phyloP scores from a whole-genome alignment of 2,888 invertebrate genomes.

The Caenorhabditis sp. region DNA sequence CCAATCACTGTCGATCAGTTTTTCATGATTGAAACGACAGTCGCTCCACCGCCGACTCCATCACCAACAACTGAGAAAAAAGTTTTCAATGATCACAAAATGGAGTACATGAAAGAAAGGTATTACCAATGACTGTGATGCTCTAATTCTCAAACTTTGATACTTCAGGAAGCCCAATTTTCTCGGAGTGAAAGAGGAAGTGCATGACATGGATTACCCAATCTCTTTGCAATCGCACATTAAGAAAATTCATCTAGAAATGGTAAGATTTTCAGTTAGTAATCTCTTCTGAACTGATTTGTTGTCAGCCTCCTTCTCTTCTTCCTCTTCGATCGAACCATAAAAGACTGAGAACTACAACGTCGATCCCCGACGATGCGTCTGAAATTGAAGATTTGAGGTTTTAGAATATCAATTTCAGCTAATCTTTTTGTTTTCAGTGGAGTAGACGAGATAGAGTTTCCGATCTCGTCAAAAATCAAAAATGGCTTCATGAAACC shows the following conservation, averaged over 20 bases:
- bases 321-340: constrained; percentile 30
- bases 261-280: constrained; percentile 9
- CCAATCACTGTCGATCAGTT: constrained; percentile 48
- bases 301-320: constrained; percentile 18
- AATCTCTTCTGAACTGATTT: not conserved
- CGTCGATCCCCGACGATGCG: constrained; percentile 29
- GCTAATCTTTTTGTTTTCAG: too few relatives aligned
- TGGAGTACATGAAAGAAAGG: constrained; percentile 52
- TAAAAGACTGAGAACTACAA: constrained; percentile 41
- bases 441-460: constrained; percentile 58
- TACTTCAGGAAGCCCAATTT: constrained; percentile 46
- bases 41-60: not conserved
- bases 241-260: constrained; percentile 49
- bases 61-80: constrained; percentile 2
- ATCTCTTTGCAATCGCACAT: constrained; percentile 25
- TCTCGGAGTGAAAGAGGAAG: constrained; percentile 45
- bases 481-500: constrained; percentile 29
- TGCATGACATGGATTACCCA: constrained; percentile 14
- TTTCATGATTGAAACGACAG: constrained; percentile 53
- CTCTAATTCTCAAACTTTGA: too few relatives aligned
- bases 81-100: constrained; percentile 42
- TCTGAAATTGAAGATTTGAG: constrained; percentile 36
- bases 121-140: constrained; percentile 1
- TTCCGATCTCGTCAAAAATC: constrained; percentile 65
- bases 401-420: too few relatives aligned